These are phyloP conservation scores for Festucalex cinctus DNA, from an alignment of 2,113 vertebrate species.

Conservation along the genomic window DNA sequence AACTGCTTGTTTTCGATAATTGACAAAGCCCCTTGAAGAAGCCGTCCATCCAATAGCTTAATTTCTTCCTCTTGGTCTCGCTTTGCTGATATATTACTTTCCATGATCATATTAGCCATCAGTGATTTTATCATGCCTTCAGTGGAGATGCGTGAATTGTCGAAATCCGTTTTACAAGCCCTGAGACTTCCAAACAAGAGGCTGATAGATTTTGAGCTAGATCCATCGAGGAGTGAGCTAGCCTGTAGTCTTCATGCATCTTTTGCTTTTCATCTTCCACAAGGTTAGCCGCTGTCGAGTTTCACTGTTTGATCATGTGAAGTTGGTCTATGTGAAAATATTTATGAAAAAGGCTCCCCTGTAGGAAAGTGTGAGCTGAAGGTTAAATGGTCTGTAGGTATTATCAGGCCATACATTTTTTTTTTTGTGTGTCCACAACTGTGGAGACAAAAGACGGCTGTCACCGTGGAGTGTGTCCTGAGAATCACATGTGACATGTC, in stretches of 20 bases:
- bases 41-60: not conserved
- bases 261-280: not conserved
- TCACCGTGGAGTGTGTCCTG: too few relatives aligned
- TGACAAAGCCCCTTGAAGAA: not conserved
- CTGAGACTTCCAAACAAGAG: not conserved
- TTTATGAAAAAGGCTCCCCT: not conserved
- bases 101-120: not conserved
- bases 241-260: not conserved
- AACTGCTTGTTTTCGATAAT: not conserved
- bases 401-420: not conserved
- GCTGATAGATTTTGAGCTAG: not conserved
- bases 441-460: not conserved
- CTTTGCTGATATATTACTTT: not conserved
- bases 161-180: not conserved
- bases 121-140: not conserved
- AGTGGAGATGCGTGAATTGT: not conserved
- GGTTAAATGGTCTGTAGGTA: not conserved
- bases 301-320: constrained; percentile 2
- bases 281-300: not conserved
- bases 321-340: not conserved
- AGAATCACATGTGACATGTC: not conserved
- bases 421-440: not conserved
- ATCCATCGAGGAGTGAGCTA: not conserved
- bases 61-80: not conserved
- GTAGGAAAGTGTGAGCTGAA: too few relatives aligned